A percentile compares a stretch with the other conserved stretches of the same genome.
phyloP scores from a whole-genome alignment of 2,888 invertebrate genomes.

The Torymus auratus region DNA sequence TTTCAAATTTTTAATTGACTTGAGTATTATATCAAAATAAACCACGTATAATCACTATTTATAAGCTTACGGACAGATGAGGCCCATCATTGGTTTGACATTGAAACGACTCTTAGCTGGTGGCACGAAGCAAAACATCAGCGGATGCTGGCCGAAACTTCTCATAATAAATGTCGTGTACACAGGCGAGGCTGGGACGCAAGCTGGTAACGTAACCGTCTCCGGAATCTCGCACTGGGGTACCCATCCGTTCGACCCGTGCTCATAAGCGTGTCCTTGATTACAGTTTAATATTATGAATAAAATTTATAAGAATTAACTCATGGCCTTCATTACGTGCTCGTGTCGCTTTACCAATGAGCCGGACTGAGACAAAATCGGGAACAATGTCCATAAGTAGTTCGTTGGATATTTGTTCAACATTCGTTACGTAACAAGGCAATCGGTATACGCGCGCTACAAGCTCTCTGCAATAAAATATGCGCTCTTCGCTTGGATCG shows the following conservation, averaged over 20 bases:
- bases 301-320: constrained; percentile 4
- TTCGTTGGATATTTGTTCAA: background rate
- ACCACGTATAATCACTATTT: no score
- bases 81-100: constrained; percentile 72
- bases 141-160: constrained; percentile 73
- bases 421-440: constrained; percentile 26
- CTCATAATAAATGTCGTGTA: constrained; percentile 75
- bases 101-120: constrained; percentile 74
- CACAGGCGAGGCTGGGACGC: constrained; percentile 64
- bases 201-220: constrained; percentile 70
- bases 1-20: no score
- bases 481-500: constrained; percentile 66
- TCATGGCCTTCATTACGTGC: no score
- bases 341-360: constrained; percentile 61
- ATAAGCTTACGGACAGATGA: constrained; percentile 42
- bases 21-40: no score
- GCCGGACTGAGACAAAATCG: constrained; percentile 64
- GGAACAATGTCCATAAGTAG: constrained; percentile 58
- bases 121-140: constrained; percentile 75
- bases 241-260: constrained; percentile 62
- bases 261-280: constrained; percentile 47
- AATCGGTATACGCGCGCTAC: constrained; percentile 68
- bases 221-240: constrained; percentile 69
- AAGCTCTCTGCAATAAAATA: constrained; percentile 68
- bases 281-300: background rate